A percentile compares a stretch with the other conserved stretches of the same genome.
phyloP scores from a whole-genome alignment of 2,888 invertebrate genomes.

The Aricia artaxerxes region DNA sequence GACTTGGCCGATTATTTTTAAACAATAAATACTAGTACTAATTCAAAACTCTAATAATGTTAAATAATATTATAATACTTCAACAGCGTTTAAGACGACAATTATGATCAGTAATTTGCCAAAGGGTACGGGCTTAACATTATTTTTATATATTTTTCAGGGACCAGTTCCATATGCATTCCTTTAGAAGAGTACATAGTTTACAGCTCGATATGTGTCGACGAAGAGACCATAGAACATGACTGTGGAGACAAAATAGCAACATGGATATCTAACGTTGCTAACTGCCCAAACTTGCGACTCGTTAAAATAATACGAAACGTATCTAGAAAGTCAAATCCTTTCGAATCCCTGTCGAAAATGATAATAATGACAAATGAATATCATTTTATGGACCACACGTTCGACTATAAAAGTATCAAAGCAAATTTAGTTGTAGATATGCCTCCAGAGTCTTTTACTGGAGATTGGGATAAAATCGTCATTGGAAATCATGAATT shows the following conservation, averaged over 20 bases:
- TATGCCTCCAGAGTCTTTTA: not conserved
- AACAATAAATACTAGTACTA: no score
- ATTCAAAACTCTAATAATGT: no score
- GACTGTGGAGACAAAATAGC: conserved; percentile 32
- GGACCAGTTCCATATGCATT: not conserved
- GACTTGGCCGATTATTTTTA: no score
- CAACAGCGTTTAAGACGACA: no score
- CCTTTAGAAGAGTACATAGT: conserved; percentile 21
- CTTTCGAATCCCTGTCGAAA: not conserved
- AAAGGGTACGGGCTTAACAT: no score
- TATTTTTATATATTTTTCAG: conserved; percentile 5
- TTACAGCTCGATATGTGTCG: conserved; percentile 3
- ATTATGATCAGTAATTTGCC: no score
- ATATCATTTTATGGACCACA: not conserved
- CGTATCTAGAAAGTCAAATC: not conserved
- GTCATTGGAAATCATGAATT: conserved; percentile 19
- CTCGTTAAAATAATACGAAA: conserved; percentile 21
- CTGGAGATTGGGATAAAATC: conserved; percentile 4
- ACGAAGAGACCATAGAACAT: not conserved
- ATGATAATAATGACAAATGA: not conserved
- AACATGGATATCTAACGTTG: conserved; percentile 23
- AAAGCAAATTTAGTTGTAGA: conserved; percentile 24
- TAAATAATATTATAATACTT: no score
- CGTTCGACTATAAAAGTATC: not conserved
- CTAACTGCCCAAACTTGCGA: conserved; percentile 19